Evolutionary conservation across 2,888 invertebrate genomes (phyloP), one percentile per base, ranked within the genome.

Genomic region (Hirtodrosophila trivittata): DNA sequence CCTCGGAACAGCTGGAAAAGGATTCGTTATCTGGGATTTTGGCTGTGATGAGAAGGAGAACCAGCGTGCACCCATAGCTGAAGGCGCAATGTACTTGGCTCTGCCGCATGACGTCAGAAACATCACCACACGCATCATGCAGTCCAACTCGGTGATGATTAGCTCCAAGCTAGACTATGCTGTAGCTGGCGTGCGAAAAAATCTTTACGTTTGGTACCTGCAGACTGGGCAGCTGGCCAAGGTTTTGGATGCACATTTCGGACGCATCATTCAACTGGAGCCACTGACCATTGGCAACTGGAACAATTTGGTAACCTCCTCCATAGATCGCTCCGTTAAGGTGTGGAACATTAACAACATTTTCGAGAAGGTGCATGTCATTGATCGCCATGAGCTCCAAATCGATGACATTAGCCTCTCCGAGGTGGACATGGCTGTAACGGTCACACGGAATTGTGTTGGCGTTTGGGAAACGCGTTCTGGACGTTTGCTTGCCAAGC

Each of bases 341-440:
- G 97, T 98, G 3, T 99, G 99, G 99, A 99, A 99, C 89, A 97
- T 99, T 55, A 98, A 98, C 90, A 99, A 99, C 89, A 98, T 99
- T 72, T 97, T 98, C 87, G 98, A 99, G 88, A 97, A 98, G 90
- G 98, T 98, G 0, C 97, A 98, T 88, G 96, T 97, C 33, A 98
- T 99, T 70, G 97, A 98, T 87, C 92, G 98, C 6, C 98, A 98
- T 89, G 99, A 99, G 88, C 92, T 98, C 60, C 97, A 97, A 77
- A 97, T 99, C 59, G 98, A 99, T 90, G 94, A 95, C 14, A 96
- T 99, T 42, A 96, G 96, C 82, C 91, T 97, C 35, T 95, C 96
- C 0, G 93, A 95, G 47, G 94, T 95, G 73, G 94, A 95, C 50
- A 91, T 98, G 30, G 98, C 97, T 3, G 96, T 96, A 0, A 98